Evolutionary conservation across 2,113 vertebrate genomes (phyloP), one percentile per base, ranked within the genome.

Genomic region (Amblyopsis rosae): DNA sequence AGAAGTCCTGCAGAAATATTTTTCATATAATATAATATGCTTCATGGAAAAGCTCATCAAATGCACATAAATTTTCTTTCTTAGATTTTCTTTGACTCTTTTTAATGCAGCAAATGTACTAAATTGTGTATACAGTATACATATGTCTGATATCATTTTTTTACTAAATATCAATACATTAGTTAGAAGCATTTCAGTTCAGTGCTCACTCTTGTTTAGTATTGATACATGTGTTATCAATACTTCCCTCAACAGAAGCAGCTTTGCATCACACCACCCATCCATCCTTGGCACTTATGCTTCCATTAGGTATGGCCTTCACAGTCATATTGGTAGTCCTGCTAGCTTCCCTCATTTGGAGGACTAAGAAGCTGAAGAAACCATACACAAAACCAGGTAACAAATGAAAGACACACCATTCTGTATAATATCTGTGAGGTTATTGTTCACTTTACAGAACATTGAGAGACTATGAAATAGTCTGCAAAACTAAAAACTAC

Each of bases 301-400:
- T 90, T 9, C 81, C 79, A 3, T 26, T 92, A 46, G 56, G 72
- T 56, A 62, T 91, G 47, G 48, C 71, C 16, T 65, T 75, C 1
- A 57, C n/a, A 0, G 58, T 12, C 48, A 4, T 82, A 1, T 9
- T 86, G 17, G 41, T 68, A 1, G 16, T 79, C n/a, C 3, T 80
- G 2, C 54, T 90, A 62, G 69, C 32, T n/a, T 48, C 77, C n/a
- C 1, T 89, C 13, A 70, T 9, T 64, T 73, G 72, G 64, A 83
- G 48, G 72, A 86, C 48, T 62, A 3, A 60, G 8, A 62, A 56
- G 49, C 60, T 61, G 56, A 82, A 70, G 51, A 77, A 76, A 35
- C 10, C 5, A 1, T 13, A 77, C 15, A 47, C 80, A 3, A 73
- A 75, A 71, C 65, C 80, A 90, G 91, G 91, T 93, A 35, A 56